Base-by-base conservation (phyloP, 2,888 invertebrate species). In the Chydorus sphaericus region DNA sequence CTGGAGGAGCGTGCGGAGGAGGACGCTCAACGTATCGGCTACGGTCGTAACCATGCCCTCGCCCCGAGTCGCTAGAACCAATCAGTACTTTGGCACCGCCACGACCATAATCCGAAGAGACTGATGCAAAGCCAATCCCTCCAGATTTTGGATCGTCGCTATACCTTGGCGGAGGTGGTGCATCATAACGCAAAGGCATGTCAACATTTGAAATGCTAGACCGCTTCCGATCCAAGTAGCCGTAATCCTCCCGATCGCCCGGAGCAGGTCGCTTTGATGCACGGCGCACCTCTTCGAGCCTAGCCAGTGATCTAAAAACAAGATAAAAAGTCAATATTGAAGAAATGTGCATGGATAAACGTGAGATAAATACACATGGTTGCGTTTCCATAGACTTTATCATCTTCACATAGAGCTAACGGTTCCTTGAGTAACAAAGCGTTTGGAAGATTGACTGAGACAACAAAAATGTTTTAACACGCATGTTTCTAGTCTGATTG, bases 211-310 rank as follows among this genome's bases (percentile, higher is more conserved):
- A 44, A 48, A 61, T 54, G 52, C 64, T 64, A 51, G 65, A 61
- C 23, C 68, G 63, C 62, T 72, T 72, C 29, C 71, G 57, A 14
- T 64, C 70, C 55, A 62, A 62, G 57, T 62, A 66, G 6, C 67
- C 65, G 57, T 63, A 66, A 5, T 67, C 64, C 10, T 69, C 68
- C 6, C 68, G 61, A 64, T 75, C 73, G 63, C 75, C 63, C 63
- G 70, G 66, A 64, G 70, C 67, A 66, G 77, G 69, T 70, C 79
- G 73, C 67, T 79, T 79, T 48, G 73, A 74, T 4, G 69, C 66
- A 18, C 72, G 65, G 1, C 80, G 72, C 64, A 77, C 78, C 61
- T 79, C 79, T 62, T 79, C 79, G 59, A 77, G 61, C 55, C 78
- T 74, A 55, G 49, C 55, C 31, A 55, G 33, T 28, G 49, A 54